Evolutionary conservation across 2,888 invertebrate genomes (phyloP).

Genomic region (Cremastobaeus sp.): DNA sequence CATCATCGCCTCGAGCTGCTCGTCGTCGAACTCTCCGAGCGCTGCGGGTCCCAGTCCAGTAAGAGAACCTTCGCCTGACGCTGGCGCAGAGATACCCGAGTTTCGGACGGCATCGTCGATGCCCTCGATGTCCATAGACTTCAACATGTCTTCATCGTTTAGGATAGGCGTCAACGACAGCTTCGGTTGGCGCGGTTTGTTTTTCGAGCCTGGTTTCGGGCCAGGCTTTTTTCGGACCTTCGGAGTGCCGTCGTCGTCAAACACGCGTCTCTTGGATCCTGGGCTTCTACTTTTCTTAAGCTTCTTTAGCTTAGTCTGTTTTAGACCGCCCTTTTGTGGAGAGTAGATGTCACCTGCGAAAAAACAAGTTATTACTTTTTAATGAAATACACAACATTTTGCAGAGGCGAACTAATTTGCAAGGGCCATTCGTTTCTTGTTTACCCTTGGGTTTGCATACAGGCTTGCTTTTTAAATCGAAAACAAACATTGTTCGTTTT

Average conservation of each 20-base stretch:
- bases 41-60: constrained; percentile 73
- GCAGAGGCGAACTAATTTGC: too few relatives aligned
- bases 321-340: constrained; percentile 64
- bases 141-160: constrained; percentile 66
- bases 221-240: constrained; percentile 76
- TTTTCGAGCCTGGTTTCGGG: constrained; percentile 76
- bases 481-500: too few relatives aligned
- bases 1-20: constrained; percentile 75
- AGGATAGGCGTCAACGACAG: constrained; percentile 65
- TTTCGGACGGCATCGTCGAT: constrained; percentile 66
- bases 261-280: constrained; percentile 67
- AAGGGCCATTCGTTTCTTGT: too few relatives aligned
- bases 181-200: constrained; percentile 68
- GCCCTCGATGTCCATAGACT: constrained; percentile 68
- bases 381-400: too few relatives aligned
- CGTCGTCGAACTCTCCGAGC: constrained; percentile 74
- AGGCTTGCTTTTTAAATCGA: too few relatives aligned
- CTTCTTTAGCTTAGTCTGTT: constrained; percentile 66
- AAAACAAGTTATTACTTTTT: too few relatives aligned
- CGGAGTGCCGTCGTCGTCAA: constrained; percentile 71
- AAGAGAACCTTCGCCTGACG: constrained; percentile 69
- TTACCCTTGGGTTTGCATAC: too few relatives aligned
- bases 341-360: constrained; percentile 73
- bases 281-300: constrained; percentile 70
- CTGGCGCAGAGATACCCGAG: constrained; percentile 58